These are phyloP conservation scores for Nysson spinosus DNA, from an alignment of 2,888 invertebrate species.

Conservation along the genomic window DNA sequence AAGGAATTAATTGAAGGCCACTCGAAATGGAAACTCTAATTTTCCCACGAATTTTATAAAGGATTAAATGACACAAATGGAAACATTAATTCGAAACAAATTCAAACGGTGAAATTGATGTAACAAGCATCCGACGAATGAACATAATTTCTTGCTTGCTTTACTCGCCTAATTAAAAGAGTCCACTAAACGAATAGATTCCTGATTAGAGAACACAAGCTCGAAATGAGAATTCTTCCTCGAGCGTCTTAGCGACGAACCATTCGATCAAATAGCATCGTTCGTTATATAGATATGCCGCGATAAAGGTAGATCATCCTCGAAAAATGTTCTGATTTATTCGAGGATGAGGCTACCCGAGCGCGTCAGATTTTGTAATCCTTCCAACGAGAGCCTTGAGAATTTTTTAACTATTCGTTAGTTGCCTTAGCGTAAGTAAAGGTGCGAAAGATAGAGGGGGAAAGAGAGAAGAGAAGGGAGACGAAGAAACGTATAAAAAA, in stretches of 20 bases:
- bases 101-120: conserved; percentile 11
- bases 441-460: no score
- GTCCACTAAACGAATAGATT: conserved; percentile 3
- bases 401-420: conserved; percentile 57
- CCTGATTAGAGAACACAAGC: no score
- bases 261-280: conserved; percentile 22
- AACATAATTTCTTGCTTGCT: conserved; percentile 22
- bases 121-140: conserved; percentile 11
- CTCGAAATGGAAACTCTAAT: no score
- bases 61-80: background rate
- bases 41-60: background rate
- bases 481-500: conserved; percentile 1
- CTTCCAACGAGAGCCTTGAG: conserved; percentile 60
- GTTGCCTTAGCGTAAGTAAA: conserved; percentile 50
- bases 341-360: background rate
- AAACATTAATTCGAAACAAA: background rate
- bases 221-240: background rate
- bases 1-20: no score
- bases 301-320: no score
- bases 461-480: conserved; percentile 3
- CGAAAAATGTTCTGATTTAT: no score
- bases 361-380: conserved; percentile 49
- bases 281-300: conserved; percentile 32
- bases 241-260: conserved; percentile 5
- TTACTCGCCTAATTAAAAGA: conserved; percentile 12